Conservation (phyloP, 2,113 vertebrate genomes). For the Psephotus haematonotus region DNA sequence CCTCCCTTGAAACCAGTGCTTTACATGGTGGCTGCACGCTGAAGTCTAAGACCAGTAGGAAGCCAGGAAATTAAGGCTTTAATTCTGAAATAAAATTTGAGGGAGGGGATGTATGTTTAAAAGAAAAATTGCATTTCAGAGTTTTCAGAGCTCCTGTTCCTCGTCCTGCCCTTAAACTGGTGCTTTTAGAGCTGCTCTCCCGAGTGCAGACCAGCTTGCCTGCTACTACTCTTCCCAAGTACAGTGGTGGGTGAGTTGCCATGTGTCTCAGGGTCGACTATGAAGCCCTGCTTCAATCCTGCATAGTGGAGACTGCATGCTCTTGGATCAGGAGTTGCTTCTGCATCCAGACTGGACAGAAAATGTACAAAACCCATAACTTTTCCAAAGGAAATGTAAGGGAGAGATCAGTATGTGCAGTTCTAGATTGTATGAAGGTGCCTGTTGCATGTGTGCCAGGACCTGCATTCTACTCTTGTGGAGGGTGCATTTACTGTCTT, state of each 20-base stretch:
- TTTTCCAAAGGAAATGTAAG: background rate
- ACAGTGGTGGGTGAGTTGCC: background rate
- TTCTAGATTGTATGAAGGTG: background rate
- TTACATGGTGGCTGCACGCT: background rate
- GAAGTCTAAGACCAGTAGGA: background rate
- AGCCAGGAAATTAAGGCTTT: background rate
- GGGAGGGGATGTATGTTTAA: background rate
- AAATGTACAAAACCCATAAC: background rate
- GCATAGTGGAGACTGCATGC: background rate
- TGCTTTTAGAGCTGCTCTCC: background rate
- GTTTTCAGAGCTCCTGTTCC: background rate
- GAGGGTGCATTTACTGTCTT: background rate
- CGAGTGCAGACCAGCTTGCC: background rate
- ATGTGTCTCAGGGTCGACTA: background rate
- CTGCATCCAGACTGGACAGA: background rate
- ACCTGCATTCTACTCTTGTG: background rate
- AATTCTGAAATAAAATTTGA: background rate
- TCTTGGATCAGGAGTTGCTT: background rate
- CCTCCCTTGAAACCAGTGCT: background rate
- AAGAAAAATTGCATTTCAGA: background rate
- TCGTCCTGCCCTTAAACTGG: background rate
- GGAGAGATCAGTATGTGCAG: background rate
- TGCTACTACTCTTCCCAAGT: background rate
- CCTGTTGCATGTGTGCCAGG: background rate
- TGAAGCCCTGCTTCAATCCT: background rate